Evolutionary conservation across 2,888 invertebrate species (phyloP).

Genomic region (Orthosia gothica): DNA sequence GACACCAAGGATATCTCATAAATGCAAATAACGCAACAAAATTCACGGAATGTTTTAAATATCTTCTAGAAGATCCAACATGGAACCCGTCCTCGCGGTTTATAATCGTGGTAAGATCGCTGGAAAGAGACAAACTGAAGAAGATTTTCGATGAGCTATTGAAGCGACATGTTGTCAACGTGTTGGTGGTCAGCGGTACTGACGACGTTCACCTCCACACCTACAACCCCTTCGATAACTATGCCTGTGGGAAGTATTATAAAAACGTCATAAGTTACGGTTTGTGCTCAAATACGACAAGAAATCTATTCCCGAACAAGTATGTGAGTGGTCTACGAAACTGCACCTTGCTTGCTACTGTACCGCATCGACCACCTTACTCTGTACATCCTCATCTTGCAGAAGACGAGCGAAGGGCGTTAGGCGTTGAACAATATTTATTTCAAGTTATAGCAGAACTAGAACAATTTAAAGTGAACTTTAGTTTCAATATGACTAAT

Average conservation of each 20-base stretch:
- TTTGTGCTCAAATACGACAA: too few species aligned
- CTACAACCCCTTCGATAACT: slow-evolving; percentile 81
- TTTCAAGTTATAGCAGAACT: slow-evolving; percentile 49
- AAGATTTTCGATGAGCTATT: slow-evolving; percentile 75
- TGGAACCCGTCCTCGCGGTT: slow-evolving; percentile 77
- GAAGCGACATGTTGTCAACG: slow-evolving; percentile 70
- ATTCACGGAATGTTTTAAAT: slow-evolving; percentile 62
- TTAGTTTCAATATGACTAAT: slow-evolving; percentile 26
- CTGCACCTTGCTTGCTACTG: too few species aligned
- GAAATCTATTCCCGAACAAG: too few species aligned
- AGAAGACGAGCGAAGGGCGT: background rate
- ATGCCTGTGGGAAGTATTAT: slow-evolving; percentile 79
- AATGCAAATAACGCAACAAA: slow-evolving; percentile 51
- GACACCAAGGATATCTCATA: slow-evolving; percentile 71
- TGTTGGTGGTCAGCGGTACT: slow-evolving; percentile 68
- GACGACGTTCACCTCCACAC: slow-evolving; percentile 73
- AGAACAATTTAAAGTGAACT: slow-evolving; percentile 55
- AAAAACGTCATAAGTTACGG: slow-evolving; percentile 63
- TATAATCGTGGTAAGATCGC: slow-evolving; percentile 68
- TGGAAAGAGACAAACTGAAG: slow-evolving; percentile 55
- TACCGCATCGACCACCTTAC: too few species aligned
- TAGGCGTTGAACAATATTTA: slow-evolving; percentile 60
- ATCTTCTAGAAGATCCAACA: slow-evolving; percentile 66
- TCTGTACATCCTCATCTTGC: slow-evolving; percentile 43
- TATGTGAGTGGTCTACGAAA: too few species aligned